Evolutionary conservation across 2,113 vertebrate species (phyloP).

Genomic region (Genyomyrus donnyi): DNA sequence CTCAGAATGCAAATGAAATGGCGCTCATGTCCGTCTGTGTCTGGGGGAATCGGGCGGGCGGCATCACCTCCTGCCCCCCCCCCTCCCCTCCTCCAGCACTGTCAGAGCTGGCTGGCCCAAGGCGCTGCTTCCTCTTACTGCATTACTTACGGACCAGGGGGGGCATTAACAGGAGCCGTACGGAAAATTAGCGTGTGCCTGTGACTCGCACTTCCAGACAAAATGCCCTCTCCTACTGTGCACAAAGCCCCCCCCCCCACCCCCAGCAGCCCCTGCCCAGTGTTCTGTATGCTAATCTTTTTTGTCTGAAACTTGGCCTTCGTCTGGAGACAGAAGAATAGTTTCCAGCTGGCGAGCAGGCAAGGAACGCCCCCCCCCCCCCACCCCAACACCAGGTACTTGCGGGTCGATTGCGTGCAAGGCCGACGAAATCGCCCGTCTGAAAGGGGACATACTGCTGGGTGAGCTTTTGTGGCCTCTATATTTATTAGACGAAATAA

Average conservation of each 20-base stretch:
- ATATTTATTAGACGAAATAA: background rate
- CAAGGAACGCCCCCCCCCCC: background rate
- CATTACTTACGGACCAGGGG: conserved; percentile 58
- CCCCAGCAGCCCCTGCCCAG: background rate
- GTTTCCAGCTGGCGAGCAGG: background rate
- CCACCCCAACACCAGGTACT: background rate
- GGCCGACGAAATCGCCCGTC: background rate
- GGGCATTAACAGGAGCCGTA: conserved; percentile 46
- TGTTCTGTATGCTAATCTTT: conserved; percentile 11
- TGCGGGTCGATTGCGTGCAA: background rate
- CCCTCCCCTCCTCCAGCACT: background rate
- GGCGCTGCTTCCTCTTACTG: conserved; percentile 27
- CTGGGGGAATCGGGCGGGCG: conserved; percentile 42
- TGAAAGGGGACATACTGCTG: background rate
- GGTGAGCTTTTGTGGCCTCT: background rate
- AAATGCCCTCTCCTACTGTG: conserved; percentile 14
- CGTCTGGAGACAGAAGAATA: background rate
- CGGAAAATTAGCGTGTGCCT: conserved; percentile 48
- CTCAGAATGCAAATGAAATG: conserved; percentile 47
- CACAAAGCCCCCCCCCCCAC: conserved; percentile 6
- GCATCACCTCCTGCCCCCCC: conserved; percentile 36
- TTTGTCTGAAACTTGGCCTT: background rate
- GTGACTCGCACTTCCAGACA: conserved; percentile 27
- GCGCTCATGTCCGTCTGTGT: conserved; percentile 20
- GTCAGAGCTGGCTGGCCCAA: background rate